Percentiles rank a stretch among this genome's conserved stretches.
Conservation (phyloP, 2,888 invertebrate species). For the Augiades crinisus region DNA sequence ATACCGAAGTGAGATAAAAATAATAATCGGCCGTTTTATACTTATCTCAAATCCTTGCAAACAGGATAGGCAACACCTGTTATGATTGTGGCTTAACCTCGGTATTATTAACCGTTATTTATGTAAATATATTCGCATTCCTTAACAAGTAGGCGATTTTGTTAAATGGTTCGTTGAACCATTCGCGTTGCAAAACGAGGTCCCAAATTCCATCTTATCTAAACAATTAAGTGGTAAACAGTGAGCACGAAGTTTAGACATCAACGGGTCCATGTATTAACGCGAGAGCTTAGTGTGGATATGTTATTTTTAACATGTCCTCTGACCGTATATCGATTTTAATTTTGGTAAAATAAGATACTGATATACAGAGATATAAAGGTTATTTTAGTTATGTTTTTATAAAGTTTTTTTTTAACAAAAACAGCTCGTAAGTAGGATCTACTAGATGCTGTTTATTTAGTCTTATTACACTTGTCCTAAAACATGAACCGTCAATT, state of each 20-base stretch:
- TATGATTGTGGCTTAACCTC: slow-evolving; percentile 17
- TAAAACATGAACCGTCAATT: no score
- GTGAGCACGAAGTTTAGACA: slow-evolving; percentile 56
- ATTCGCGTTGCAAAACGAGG: slow-evolving; percentile 36
- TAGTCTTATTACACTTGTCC: no score
- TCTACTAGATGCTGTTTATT: no score
- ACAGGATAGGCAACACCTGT: slow-evolving; percentile 17
- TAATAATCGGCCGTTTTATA: not conserved
- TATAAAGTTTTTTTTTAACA: no score
- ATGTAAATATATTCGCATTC: slow-evolving; percentile 31
- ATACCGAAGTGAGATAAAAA: not conserved
- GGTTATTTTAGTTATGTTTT: no score
- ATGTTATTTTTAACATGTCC: not conserved
- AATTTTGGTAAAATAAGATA: no score
- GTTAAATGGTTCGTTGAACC: slow-evolving; percentile 41
- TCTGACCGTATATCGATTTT: no score
- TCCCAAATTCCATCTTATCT: slow-evolving; percentile 45
- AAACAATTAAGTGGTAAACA: slow-evolving; percentile 47
- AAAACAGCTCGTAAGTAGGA: no score
- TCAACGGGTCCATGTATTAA: slow-evolving; percentile 48
- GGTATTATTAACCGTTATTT: slow-evolving; percentile 31
- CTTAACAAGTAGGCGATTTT: slow-evolving; percentile 28
- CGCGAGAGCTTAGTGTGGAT: slow-evolving; percentile 4
- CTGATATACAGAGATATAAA: no score
- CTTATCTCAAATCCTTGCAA: slow-evolving; percentile 5